Conservation (phyloP, 2,113 vertebrate species). For the Oplegnathus fasciatus region DNA sequence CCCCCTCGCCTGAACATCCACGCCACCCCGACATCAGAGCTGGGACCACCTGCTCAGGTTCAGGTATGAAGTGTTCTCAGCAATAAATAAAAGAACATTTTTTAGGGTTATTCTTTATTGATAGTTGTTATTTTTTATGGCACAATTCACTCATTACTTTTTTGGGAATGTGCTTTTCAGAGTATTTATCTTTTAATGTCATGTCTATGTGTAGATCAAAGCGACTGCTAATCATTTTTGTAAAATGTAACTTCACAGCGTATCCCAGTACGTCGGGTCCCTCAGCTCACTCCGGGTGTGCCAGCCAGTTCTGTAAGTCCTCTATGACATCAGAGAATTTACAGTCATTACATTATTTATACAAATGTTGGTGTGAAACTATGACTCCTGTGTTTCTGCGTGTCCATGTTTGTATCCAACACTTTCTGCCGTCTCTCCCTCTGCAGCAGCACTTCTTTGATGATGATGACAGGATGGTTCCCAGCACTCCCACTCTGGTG, state of each 20-base stretch:
- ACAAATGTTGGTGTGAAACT: not conserved
- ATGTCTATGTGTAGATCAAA: not conserved
- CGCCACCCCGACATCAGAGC: slow-evolving; percentile 89
- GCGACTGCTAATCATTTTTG: not conserved
- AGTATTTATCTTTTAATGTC: not conserved
- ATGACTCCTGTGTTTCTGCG: not conserved
- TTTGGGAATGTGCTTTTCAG: not conserved
- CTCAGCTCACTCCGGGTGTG: slow-evolving; percentile 90
- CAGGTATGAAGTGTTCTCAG: slow-evolving; percentile 45
- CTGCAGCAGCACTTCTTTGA: slow-evolving; percentile 93
- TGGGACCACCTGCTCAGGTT: slow-evolving; percentile 92
- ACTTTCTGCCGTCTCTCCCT: not conserved
- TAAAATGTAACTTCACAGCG: slow-evolving; percentile 67
- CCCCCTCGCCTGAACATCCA: slow-evolving; percentile 92
- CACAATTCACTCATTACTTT: no score
- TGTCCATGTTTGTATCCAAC: not conserved
- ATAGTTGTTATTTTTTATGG: not conserved
- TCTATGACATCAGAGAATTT: not conserved
- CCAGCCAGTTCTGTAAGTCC: slow-evolving; percentile 89
- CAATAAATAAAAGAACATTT: not conserved
- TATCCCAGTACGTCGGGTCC: slow-evolving; percentile 87
- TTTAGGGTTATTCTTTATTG: not conserved
- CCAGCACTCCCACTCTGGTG: slow-evolving; percentile 93
- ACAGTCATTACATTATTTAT: rapidly evolving
- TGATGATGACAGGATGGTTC: slow-evolving; percentile 97